These are phyloP conservation scores for Ephydatia muelleri DNA, from an alignment of 37 sponge, comb jelly and placozoan species.

Conservation along the genomic window DNA sequence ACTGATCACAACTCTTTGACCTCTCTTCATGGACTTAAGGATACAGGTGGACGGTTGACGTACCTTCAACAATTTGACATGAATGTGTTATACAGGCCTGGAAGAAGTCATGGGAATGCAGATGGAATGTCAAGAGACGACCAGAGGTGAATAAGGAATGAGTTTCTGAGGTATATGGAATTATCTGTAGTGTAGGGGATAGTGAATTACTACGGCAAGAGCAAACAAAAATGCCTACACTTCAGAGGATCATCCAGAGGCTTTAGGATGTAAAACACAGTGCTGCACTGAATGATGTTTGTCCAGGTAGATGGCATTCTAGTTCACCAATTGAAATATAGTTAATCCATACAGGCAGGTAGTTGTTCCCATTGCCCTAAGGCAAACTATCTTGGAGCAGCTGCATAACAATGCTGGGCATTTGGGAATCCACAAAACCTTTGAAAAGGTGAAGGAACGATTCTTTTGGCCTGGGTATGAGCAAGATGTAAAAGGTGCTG, in stretches of 20 bases:
- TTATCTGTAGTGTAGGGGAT: background rate
- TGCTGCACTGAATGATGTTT: too few relatives aligned
- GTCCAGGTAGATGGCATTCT: too few relatives aligned
- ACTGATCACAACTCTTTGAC: slow-evolving; percentile 50
- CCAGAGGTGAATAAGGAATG: background rate
- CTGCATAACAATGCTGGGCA: slow-evolving; percentile 6
- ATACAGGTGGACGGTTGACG: slow-evolving; percentile 22
- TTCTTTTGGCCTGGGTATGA: too few relatives aligned
- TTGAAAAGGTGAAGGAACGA: too few relatives aligned
- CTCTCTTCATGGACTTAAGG: slow-evolving; percentile 15
- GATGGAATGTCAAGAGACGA: slow-evolving; percentile 15
- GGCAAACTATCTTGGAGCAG: background rate
- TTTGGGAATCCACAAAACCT: too few relatives aligned
- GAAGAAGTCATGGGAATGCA: slow-evolving; percentile 34
- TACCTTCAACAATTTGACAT: too few relatives aligned
- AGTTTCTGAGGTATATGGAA: background rate
- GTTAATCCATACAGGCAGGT: background rate
- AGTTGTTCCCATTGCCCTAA: background rate
- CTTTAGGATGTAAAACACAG: too few relatives aligned
- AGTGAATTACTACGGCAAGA: background rate
- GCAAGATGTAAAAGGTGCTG: too few relatives aligned
- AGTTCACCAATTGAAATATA: too few relatives aligned
- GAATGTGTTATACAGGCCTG: slow-evolving; percentile 28
- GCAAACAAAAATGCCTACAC: too few relatives aligned
- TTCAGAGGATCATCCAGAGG: too few relatives aligned